Evolutionary conservation across 2,113 vertebrate genomes (phyloP).

Genomic region (Nanorana parkeri): DNA sequence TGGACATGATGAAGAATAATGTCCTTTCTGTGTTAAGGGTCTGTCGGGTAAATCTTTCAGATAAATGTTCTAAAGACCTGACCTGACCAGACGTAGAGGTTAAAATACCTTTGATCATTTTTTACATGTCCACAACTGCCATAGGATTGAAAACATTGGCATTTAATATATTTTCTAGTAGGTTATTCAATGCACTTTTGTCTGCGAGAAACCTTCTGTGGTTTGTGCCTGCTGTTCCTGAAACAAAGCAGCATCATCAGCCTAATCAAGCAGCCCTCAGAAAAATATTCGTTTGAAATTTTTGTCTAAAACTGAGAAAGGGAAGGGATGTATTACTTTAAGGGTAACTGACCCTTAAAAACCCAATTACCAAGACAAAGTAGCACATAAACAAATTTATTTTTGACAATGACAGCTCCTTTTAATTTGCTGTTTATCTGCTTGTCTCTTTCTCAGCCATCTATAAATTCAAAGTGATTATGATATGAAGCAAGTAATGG

Average conservation of each 20-base stretch:
- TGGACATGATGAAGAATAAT: too few species aligned
- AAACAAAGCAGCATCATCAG: not conserved
- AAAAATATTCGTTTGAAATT: not conserved
- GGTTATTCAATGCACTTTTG: too few species aligned
- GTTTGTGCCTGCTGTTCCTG: not conserved
- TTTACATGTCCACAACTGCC: too few species aligned
- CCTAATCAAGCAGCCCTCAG: not conserved
- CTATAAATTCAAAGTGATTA: conserved; percentile 26
- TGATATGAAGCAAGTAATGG: conserved; percentile 22
- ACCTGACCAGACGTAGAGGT: too few species aligned
- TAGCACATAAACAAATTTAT: conserved; percentile 20
- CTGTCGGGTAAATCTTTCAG: too few species aligned
- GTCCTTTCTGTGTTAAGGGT: too few species aligned
- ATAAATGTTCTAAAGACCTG: too few species aligned
- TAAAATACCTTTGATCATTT: too few species aligned
- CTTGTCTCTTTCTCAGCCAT: not conserved
- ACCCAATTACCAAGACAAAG: conserved; percentile 25
- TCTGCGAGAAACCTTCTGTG: too few species aligned
- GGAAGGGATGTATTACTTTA: not conserved
- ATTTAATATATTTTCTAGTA: too few species aligned
- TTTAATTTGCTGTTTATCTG: conserved; percentile 39
- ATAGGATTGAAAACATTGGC: too few species aligned
- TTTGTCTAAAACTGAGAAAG: not conserved
- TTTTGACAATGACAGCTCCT: not conserved
- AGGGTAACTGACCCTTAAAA: conserved; percentile 10